A percentile compares a stretch with the other conserved stretches of the same genome.
Conservation (phyloP, 2,113 vertebrate species). For the Leucopsar rothschildi region DNA sequence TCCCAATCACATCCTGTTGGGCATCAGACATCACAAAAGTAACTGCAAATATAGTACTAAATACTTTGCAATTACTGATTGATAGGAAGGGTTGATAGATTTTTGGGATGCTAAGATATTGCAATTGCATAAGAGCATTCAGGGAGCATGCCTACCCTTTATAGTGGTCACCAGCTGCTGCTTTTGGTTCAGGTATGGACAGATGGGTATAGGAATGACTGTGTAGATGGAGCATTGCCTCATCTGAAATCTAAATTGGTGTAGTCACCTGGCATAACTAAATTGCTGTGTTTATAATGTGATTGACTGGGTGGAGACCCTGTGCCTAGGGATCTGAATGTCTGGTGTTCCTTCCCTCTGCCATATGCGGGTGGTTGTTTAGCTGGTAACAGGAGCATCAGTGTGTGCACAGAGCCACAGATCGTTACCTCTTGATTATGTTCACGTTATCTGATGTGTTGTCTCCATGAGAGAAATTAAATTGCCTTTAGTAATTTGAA, state of each 20-base stretch:
- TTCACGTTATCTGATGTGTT: constrained; percentile 24
- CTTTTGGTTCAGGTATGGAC: background rate
- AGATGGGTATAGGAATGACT: background rate
- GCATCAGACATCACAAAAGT: background rate
- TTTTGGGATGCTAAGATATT: background rate
- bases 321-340: background rate
- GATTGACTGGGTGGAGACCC: background rate
- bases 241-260: background rate
- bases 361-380: background rate
- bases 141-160: background rate
- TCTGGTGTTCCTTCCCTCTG: background rate
- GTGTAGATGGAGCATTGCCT: background rate
- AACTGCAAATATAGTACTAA: background rate
- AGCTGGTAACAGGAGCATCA: background rate
- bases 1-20: background rate
- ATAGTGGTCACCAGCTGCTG: background rate
- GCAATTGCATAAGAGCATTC: background rate
- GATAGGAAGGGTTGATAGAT: background rate
- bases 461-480: constrained; percentile 51
- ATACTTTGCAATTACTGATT: background rate
- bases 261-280: background rate
- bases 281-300: background rate
- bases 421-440: constrained; percentile 54
- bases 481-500: constrained; percentile 58
- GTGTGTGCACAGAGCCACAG: constrained; percentile 17